These are phyloP conservation scores for Athrips mouffetella DNA, from an alignment of 2,888 invertebrate genomes.

Conservation along the genomic window DNA sequence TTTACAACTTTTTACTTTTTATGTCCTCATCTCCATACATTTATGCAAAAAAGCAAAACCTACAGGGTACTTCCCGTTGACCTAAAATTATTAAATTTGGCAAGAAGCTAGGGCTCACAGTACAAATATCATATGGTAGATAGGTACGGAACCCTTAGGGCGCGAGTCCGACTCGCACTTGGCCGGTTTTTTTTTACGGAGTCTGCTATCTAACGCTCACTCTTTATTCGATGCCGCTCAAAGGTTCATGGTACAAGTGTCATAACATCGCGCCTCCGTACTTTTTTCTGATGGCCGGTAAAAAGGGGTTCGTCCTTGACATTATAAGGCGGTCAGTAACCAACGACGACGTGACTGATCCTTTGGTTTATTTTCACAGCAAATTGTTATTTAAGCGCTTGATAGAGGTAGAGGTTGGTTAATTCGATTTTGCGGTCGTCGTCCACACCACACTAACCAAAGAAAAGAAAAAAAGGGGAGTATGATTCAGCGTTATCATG, in stretches of 20 bases:
- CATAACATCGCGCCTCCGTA: neutral
- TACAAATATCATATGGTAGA: too few species aligned
- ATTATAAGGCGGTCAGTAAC: conserved; percentile 16
- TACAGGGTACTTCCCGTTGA: too few species aligned
- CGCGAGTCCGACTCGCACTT: too few species aligned
- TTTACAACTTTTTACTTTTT: too few species aligned
- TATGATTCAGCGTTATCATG: too few species aligned
- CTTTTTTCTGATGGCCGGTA: conserved; percentile 1
- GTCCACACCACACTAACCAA: neutral
- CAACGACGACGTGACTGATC: conserved; percentile 15
- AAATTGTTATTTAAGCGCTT: conserved; percentile 14
- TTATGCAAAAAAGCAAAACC: too few species aligned
- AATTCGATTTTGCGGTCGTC: conserved; percentile 11
- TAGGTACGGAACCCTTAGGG: too few species aligned
- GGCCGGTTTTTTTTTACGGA: too few species aligned
- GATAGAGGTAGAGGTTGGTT: conserved; percentile 1
- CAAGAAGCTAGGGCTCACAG: too few species aligned
- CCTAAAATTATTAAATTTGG: too few species aligned
- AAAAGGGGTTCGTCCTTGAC: conserved; percentile 15
- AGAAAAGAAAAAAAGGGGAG: too few species aligned
- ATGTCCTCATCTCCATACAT: too few species aligned
- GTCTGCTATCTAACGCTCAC: neutral
- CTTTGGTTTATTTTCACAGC: conserved; percentile 12
- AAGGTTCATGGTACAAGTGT: neutral
- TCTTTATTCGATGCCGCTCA: neutral